phyloP scores from a whole-genome alignment of 2,888 invertebrate species.

The Argyresthia goedartella region DNA sequence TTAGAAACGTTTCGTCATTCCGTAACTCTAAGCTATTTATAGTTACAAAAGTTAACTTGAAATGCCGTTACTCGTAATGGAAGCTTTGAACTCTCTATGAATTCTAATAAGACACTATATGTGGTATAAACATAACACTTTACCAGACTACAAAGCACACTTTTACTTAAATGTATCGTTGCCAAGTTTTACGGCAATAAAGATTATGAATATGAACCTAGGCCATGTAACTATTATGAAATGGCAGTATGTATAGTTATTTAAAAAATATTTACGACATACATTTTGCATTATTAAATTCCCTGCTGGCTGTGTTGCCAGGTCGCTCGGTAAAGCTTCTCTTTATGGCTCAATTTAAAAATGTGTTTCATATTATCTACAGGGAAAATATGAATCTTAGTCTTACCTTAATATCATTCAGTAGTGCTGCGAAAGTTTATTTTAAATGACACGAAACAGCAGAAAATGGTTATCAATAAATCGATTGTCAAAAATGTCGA shows the following conservation, averaged over 20 bases:
- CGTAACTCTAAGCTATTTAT: not conserved
- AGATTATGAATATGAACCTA: not conserved
- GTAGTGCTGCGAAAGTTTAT: not conserved
- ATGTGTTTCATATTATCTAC: conserved; percentile 49
- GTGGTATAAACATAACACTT: not conserved
- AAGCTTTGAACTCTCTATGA: conserved; percentile 3
- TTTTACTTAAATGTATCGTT: no score
- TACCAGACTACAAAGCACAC: no score
- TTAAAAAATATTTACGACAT: conserved; percentile 45
- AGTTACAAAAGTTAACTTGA: conserved; percentile 1
- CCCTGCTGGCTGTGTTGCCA: conserved; percentile 31
- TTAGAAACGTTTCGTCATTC: not conserved
- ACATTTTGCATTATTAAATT: conserved; percentile 60
- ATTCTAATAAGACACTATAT: no score
- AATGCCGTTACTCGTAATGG: not conserved
- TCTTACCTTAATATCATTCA: conserved; percentile 12
- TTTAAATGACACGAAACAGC: no score
- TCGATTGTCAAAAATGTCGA: no score
- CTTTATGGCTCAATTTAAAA: conserved; percentile 59
- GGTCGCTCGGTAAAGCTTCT: conserved; percentile 41
- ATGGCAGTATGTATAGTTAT: conserved; percentile 16
- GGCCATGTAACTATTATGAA: conserved; percentile 1
- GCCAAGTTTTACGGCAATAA: no score
- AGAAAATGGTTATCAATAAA: no score
- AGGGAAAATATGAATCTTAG: conserved; percentile 42